These are phyloP conservation scores for Lycocorax pyrrhopterus DNA, from an alignment of 2,113 vertebrate species.

Conservation along the genomic window DNA sequence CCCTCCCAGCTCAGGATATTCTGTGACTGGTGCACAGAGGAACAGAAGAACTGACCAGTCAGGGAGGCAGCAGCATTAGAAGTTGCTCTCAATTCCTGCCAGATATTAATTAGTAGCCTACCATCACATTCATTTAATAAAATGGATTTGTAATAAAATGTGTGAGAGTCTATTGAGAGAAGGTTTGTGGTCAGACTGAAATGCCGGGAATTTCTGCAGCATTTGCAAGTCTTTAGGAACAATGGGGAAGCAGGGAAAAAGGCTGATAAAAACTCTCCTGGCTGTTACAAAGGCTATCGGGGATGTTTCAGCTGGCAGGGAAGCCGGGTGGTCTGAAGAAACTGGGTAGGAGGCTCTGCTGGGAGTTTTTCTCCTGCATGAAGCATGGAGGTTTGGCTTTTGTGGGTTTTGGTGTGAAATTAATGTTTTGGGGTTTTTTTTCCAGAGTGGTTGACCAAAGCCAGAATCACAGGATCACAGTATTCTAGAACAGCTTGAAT, in stretches of 20 bases:
- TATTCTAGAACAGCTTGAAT: neutral
- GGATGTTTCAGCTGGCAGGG: neutral
- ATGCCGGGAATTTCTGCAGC: neutral
- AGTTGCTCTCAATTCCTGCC: neutral
- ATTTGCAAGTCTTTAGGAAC: neutral
- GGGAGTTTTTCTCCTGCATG: neutral
- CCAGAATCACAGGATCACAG: neutral
- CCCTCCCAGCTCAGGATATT: neutral
- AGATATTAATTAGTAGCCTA: neutral
- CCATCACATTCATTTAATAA: neutral
- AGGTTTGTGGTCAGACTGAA: neutral
- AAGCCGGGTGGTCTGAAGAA: neutral
- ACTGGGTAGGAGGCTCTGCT: neutral
- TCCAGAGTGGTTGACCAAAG: neutral
- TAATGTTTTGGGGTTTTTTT: rapidly evolving
- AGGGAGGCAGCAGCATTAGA: neutral
- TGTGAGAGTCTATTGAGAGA: neutral
- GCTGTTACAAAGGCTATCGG: rapidly evolving
- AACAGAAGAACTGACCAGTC: neutral
- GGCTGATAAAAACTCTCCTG: neutral
- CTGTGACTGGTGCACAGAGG: neutral
- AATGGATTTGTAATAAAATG: neutral
- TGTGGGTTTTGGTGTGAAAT: neutral
- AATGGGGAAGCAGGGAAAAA: neutral
- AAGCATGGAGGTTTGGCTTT: neutral